A percentile compares a stretch with the other conserved stretches of the same genome.
Conservation (phyloP, 2,888 invertebrate species). For the Hermaeophaga mercurialis region DNA sequence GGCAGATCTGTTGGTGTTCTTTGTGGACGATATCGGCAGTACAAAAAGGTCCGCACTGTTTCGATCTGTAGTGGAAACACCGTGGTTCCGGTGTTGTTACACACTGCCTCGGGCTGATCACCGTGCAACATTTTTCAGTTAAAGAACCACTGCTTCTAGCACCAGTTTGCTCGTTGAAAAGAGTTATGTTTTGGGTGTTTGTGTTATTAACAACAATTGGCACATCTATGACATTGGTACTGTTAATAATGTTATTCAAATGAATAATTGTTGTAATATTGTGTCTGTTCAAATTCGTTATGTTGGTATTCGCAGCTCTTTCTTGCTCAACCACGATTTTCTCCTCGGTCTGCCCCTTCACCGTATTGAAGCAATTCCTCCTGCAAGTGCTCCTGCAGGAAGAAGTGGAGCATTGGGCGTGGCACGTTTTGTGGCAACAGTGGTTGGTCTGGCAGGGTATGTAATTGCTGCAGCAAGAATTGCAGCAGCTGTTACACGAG, state of each 20-base stretch:
- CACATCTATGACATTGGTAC: slow-evolving; percentile 55
- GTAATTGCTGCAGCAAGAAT: slow-evolving; percentile 43
- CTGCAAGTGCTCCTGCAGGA: slow-evolving; percentile 50
- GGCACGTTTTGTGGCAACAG: slow-evolving; percentile 55
- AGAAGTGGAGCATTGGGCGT: slow-evolving; percentile 50
- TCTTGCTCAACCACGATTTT: neutral
- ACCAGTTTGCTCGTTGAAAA: slow-evolving; percentile 33
- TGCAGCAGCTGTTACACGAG: slow-evolving; percentile 44
- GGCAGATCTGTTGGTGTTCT: slow-evolving; percentile 47
- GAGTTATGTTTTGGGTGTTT: slow-evolving; percentile 54
- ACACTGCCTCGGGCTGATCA: slow-evolving; percentile 55
- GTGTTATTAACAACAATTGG: slow-evolving; percentile 55
- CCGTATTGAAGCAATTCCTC: slow-evolving; percentile 43
- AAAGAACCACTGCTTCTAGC: neutral
- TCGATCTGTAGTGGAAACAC: slow-evolving; percentile 53
- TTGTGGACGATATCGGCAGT: slow-evolving; percentile 51
- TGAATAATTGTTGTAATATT: slow-evolving; percentile 57
- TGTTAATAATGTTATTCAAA: slow-evolving; percentile 55
- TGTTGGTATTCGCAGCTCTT: slow-evolving; percentile 9
- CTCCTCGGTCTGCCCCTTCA: slow-evolving; percentile 26
- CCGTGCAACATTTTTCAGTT: slow-evolving; percentile 49
- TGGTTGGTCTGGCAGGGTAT: slow-evolving; percentile 47
- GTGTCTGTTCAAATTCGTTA: slow-evolving; percentile 38
- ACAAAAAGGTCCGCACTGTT: slow-evolving; percentile 53
- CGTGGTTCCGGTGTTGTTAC: slow-evolving; percentile 45